A percentile compares a stretch with the other conserved stretches of the same genome.
Conservation (phyloP, 2,113 vertebrate species). For the Amphiprion percula region DNA sequence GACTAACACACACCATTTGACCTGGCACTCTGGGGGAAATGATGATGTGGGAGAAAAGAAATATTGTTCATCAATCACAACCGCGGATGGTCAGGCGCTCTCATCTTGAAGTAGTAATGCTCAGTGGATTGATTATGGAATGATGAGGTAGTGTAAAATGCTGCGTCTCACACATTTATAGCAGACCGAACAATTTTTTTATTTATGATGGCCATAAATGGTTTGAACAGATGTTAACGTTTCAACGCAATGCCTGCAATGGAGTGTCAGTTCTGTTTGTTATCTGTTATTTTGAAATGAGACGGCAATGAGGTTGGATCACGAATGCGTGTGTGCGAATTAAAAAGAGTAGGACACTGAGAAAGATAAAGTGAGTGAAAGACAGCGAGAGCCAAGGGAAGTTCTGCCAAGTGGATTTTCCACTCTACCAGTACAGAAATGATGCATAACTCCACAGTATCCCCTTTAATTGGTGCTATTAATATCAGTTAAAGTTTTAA, state of each 20-base stretch:
- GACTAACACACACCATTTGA: constrained; percentile 70
- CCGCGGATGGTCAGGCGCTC: constrained; percentile 45
- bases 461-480: constrained; percentile 83
- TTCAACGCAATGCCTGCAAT: constrained; percentile 22
- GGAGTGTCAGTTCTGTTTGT: constrained; percentile 23
- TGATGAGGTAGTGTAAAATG: constrained; percentile 70
- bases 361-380: constrained; percentile 28
- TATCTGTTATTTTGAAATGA: constrained; percentile 44
- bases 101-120: constrained; percentile 59
- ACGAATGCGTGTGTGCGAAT: background rate
- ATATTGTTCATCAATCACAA: constrained; percentile 70
- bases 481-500: constrained; percentile 87
- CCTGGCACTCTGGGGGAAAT: constrained; percentile 57
- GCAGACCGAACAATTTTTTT: constrained; percentile 36
- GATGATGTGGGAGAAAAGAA: constrained; percentile 62
- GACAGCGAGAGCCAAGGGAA: constrained; percentile 29
- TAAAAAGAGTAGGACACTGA: constrained; percentile 4
- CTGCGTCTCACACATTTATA: constrained; percentile 51
- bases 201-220: constrained; percentile 52
- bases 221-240: constrained; percentile 68
- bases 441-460: constrained; percentile 77
- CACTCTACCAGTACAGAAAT: constrained; percentile 71
- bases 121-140: constrained; percentile 70
- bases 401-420: constrained; percentile 65
- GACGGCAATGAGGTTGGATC: constrained; percentile 47